Percentiles rank a stretch among this genome's conserved stretches.
Evolutionary conservation across 2,797 vertebrate species (phyloP).

Genomic region (Xyrichtys novacula): DNA sequence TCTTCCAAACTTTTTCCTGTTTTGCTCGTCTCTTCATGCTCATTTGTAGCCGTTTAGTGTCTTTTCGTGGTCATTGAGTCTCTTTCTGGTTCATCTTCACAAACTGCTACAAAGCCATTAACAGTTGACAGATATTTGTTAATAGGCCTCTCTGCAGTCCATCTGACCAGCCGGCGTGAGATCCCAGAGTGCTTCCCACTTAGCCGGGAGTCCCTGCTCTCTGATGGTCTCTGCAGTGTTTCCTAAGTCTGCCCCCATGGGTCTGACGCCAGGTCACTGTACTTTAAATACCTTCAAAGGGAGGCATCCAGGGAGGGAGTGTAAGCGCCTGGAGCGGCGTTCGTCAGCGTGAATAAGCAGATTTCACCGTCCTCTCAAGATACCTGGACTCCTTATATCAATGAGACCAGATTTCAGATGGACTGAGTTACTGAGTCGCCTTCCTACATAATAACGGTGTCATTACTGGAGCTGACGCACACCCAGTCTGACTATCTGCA

Average conservation of each 20-base stretch:
- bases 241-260: slow-evolving; percentile 1
- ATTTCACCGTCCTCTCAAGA: neutral
- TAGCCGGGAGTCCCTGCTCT: slow-evolving; percentile 20
- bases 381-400: slow-evolving; percentile 1
- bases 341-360: slow-evolving; percentile 1
- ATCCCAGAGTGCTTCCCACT: slow-evolving; percentile 1
- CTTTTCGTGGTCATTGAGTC: neutral
- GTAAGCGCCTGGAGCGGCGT: slow-evolving; percentile 7
- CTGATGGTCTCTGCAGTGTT: slow-evolving; percentile 14
- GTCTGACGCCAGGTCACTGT: slow-evolving; percentile 26
- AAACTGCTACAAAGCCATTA: neutral
- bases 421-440: neutral
- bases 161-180: neutral
- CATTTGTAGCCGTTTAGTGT: neutral
- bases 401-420: slow-evolving; percentile 6
- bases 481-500: neutral
- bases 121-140: neutral
- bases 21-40: neutral
- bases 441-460: neutral
- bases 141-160: neutral
- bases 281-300: slow-evolving; percentile 43
- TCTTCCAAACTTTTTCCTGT: too few species aligned
- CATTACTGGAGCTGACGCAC: neutral
- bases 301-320: slow-evolving; percentile 9
- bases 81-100: neutral